Base-by-base conservation (phyloP, 2,888 invertebrate genomes). In the Drosophila neonasuta region DNA sequence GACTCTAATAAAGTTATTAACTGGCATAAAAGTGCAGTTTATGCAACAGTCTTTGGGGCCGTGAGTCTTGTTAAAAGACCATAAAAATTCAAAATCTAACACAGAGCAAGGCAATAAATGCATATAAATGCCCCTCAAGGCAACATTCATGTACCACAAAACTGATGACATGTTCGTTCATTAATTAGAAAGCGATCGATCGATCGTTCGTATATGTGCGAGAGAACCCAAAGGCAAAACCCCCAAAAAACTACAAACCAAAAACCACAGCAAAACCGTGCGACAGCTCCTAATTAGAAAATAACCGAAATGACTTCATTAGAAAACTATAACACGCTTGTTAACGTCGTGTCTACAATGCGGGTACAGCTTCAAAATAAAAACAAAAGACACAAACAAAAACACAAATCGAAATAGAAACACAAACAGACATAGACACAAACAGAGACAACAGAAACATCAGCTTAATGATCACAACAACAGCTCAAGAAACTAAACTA, bases 321-420 rank as follows among this genome's bases (percentile, higher is more conserved):
- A 83, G 87, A 86, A 83, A 83, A 83, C 83, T 86, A 83, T 86
- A 83, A 87, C 81, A 86, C 63, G 75, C 78, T 83, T 86, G 82
- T 83, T 87, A 83, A 80, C 68, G 67, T 77, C 73, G 50, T 79
- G 86, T 85, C 62, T 52, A 68, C 85, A 69, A 81, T 80, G 68
- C 85, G 85, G 85, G 82, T 64, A 69, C 56, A 76, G 77, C 41
- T 60, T 30, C 55, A 49, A 70, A 39, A 49, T 44, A 36, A 39
- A 62, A 50, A 56, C 34, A 59, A 44, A 46, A 24, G 29, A 59
- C 44, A 34, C 41, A n/a, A 15, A 20, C 20, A 20, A 20, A 20
- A 20, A 50, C 39, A 41, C 39, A 57, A 34, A 42, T 9, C 49
- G 34, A 36, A 11, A 36, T 3, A 36, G 36, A 24, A 46, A 57